These are phyloP conservation scores for Dolichoris vasculosae DNA, from an alignment of 1,140 invertebrate genomes.

Conservation along the genomic window DNA sequence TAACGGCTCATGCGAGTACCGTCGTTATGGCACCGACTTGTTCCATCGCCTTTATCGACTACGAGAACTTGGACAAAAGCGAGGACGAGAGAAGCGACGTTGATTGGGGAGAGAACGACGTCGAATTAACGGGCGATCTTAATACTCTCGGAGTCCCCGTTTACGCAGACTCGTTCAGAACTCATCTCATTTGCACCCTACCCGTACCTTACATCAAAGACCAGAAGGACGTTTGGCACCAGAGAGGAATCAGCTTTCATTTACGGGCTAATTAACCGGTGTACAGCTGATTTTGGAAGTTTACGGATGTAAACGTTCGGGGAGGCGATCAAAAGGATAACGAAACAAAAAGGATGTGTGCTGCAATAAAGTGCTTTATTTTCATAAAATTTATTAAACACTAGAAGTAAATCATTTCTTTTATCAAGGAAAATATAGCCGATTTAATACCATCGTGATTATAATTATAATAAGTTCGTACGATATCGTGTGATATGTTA, in stretches of 20 bases:
- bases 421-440: constrained; percentile 62
- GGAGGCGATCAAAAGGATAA: neutral
- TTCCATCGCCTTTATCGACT: constrained; percentile 61
- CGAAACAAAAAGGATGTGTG: constrained; percentile 49
- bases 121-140: constrained; percentile 48
- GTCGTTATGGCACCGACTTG: constrained; percentile 64
- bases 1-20: constrained; percentile 64
- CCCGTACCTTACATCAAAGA: constrained; percentile 63
- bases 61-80: neutral
- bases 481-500: constrained; percentile 9
- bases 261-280: constrained; percentile 46
- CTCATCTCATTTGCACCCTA: constrained; percentile 64
- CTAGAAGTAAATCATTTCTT: constrained; percentile 60
- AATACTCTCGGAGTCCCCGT: constrained; percentile 63
- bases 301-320: neutral
- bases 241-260: constrained; percentile 66
- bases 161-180: constrained; percentile 65
- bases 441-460: constrained; percentile 60
- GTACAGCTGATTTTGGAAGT: neutral
- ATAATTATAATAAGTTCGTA: constrained; percentile 62
- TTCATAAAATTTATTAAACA: constrained; percentile 68
- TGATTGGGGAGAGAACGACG: constrained; percentile 7
- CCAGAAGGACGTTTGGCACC: constrained; percentile 64
- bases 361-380: constrained; percentile 69
- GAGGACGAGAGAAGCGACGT: neutral